A percentile compares a stretch with the other conserved stretches of the same genome.
These are phyloP conservation scores for Anneissia japonica DNA, from an alignment of 35 echinoderm and acorn worm genomes.

Conservation along the genomic window DNA sequence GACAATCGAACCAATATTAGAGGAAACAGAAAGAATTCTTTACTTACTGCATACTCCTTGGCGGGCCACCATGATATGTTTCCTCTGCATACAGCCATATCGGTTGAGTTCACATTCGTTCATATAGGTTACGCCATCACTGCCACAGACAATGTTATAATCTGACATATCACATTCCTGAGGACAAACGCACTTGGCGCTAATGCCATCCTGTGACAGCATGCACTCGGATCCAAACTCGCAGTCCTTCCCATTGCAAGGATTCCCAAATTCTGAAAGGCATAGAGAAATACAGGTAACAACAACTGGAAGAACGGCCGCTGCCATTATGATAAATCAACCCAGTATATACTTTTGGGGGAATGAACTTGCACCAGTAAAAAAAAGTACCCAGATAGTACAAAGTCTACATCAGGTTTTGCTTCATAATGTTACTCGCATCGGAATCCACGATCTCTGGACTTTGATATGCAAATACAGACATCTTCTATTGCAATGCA, in stretches of 20 bases:
- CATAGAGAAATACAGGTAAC: not conserved
- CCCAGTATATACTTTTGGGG: not conserved
- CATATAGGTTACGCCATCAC: conserved; percentile 52
- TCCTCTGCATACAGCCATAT: conserved; percentile 40
- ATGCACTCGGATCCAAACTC: conserved; percentile 57
- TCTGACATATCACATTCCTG: conserved; percentile 22
- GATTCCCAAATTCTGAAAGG: conserved; percentile 47
- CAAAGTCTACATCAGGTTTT: not conserved
- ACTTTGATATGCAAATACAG: not conserved
- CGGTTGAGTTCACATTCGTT: conserved; percentile 59
- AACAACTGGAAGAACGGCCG: not conserved
- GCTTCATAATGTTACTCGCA: not conserved
- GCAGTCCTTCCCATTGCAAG: conserved; percentile 52
- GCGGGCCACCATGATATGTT: conserved; percentile 34
- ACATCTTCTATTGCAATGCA: not conserved
- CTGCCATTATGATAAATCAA: not conserved
- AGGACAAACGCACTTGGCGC: conserved; percentile 55
- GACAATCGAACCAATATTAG: too few species aligned
- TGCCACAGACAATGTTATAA: conserved; percentile 55
- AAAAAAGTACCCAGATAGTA: not conserved
- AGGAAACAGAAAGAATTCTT: too few species aligned
- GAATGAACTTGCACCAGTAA: not conserved
- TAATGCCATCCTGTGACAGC: conserved; percentile 8
- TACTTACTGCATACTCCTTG: conserved; percentile 81
- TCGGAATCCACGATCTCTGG: not conserved